Base-by-base conservation (phyloP, 2,888 invertebrate genomes). In the Allolobophora icterica region DNA sequence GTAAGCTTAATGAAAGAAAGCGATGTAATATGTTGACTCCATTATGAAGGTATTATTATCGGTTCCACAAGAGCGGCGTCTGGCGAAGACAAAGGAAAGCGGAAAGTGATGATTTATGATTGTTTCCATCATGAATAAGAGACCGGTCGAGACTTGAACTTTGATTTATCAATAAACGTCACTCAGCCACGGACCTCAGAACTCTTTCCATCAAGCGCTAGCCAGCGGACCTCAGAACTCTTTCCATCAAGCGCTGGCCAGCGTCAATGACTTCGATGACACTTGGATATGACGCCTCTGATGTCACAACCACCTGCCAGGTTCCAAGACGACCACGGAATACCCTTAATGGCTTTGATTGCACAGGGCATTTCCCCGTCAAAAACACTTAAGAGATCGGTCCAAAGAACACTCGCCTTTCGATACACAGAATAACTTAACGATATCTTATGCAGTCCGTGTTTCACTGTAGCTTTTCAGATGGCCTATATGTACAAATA, bases 211-310 rank as follows among this genome's bases (percentile, higher is more conserved):
- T n/a, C 71, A 71, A 71, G 71, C 52, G 52, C n/a, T n/a, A 30
- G 8, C 30, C 30, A n/a, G n/a, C 71, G 71, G n/a, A 71, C 30
- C 71, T 30, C 71, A 11, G 71, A n/a, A 11, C 71, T 71, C 71
- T n/a, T 71, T 71, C 30, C 30, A 71, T n/a, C 71, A 71, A 71
- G 71, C n/a, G 30, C 13, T 71, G n/a, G 71, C n/a, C 71, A n/a
- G 71, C 71, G 71, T n/a, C 71, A 71, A n/a, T 71, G n/a, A 71
- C 71, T 17, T 71, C 71, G 71, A 71, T 71, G 71, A 71, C n/a
- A 71, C 71, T 71, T 71, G n/a, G 71, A n/a, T 71, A n/a, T 71
- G 71, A 71, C 71, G 71, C 71, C 71, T 71, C 71, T 71, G 71
- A 71, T 71, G 71, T 71, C 71, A 71, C 30, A 71, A 71, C 71